Percentiles rank a stretch among this genome's conserved stretches.
These are phyloP conservation scores for Heliornis fulica DNA, from an alignment of 2,113 vertebrate species.

Conservation along the genomic window DNA sequence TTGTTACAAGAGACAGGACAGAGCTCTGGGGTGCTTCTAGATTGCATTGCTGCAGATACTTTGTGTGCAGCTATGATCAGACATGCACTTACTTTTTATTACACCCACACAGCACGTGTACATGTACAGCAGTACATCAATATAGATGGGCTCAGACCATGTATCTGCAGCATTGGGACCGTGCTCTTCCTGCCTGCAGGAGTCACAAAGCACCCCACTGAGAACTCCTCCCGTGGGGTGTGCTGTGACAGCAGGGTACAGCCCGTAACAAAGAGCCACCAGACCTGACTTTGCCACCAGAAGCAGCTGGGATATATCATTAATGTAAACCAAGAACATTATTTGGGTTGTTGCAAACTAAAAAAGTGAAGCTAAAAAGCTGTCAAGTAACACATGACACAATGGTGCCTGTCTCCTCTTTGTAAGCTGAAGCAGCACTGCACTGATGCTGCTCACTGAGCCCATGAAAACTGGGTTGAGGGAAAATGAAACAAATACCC, in stretches of 20 bases:
- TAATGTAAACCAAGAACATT: neutral
- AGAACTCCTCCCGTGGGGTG: neutral
- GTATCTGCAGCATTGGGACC: neutral
- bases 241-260: neutral
- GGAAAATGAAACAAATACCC: neutral
- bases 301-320: neutral
- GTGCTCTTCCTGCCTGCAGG: neutral
- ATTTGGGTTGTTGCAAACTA: neutral
- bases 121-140: fast-evolving
- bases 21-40: neutral
- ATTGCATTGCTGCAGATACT: neutral
- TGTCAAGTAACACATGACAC: neutral
- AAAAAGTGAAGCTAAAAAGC: neutral
- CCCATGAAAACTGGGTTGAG: neutral
- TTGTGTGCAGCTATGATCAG: neutral
- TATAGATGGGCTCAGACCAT: neutral
- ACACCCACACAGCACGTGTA: neutral
- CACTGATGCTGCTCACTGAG: neutral
- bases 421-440: neutral
- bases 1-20: neutral
- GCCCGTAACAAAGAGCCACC: neutral
- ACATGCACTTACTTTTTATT: neutral
- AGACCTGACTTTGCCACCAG: neutral
- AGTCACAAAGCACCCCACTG: neutral
- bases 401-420: neutral